Conservation (phyloP, 1,140 invertebrate genomes). For the Drosophila orena region DNA sequence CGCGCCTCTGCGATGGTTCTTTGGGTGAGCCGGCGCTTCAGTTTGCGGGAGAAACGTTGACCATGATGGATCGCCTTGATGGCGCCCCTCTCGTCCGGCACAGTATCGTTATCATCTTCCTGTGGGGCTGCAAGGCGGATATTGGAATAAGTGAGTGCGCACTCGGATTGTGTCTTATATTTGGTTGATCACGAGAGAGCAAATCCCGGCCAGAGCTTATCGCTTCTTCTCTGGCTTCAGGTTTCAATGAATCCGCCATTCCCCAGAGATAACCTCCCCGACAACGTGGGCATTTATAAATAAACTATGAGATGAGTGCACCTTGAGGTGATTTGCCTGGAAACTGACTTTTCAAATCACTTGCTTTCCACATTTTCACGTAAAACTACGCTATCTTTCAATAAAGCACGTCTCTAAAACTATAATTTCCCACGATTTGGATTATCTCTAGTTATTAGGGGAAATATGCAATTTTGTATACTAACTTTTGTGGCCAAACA, state of each 20-base stretch:
- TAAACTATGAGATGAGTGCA: slow-evolving; percentile 50
- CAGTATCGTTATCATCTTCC: slow-evolving; percentile 68
- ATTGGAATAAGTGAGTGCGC: slow-evolving; percentile 12
- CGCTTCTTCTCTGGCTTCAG: slow-evolving; percentile 15
- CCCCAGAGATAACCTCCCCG: slow-evolving; percentile 52
- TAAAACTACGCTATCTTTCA: too few relatives aligned
- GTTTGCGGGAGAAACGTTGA: slow-evolving; percentile 89
- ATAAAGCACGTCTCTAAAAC: too few relatives aligned
- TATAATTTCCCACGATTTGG: too few relatives aligned
- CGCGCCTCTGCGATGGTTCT: slow-evolving; percentile 90
- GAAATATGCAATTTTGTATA: not conserved
- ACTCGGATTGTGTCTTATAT: slow-evolving; percentile 14
- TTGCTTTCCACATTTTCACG: not conserved
- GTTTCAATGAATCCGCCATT: slow-evolving; percentile 31
- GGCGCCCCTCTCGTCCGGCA: slow-evolving; percentile 65
- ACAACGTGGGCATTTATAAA: slow-evolving; percentile 52
- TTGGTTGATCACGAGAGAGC: slow-evolving; percentile 5
- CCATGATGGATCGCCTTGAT: slow-evolving; percentile 91
- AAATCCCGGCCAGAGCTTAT: slow-evolving; percentile 20
- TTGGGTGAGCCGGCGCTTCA: slow-evolving; percentile 89
- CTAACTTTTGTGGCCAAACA: slow-evolving; percentile 11
- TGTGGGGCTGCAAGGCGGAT: slow-evolving; percentile 54
- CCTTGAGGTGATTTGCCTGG: slow-evolving; percentile 13
- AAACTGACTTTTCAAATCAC: not conserved
- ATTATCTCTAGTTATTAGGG: too few relatives aligned